Conservation (phyloP, 2,797 vertebrate species). For the Hoplostethus mediterraneus region DNA sequence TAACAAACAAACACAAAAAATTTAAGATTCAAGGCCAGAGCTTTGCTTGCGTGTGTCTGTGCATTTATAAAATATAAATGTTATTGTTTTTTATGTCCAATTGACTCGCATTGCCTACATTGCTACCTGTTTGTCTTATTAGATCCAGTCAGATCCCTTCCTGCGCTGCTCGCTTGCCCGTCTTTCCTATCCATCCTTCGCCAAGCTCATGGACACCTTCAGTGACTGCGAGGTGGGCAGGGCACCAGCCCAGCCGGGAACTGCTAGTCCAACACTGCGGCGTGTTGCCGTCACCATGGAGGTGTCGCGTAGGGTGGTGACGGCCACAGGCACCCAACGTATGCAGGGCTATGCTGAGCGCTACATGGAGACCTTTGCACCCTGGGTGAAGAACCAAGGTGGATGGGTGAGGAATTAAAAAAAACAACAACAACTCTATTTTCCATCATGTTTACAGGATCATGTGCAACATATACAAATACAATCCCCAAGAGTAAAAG, state of each 20-base stretch:
- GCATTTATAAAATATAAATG: too few species aligned
- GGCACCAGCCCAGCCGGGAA: constrained; percentile 19
- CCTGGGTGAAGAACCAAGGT: constrained; percentile 90
- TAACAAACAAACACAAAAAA: too few species aligned
- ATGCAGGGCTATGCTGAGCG: constrained; percentile 85
- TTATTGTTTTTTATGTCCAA: too few species aligned
- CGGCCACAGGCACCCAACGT: constrained; percentile 86
- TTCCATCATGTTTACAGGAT: background rate
- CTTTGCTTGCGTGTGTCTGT: too few species aligned
- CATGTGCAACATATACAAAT: too few species aligned
- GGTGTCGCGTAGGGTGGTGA: constrained; percentile 87
- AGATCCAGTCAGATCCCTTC: constrained; percentile 86
- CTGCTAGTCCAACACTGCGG: constrained; percentile 81
- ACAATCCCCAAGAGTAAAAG: too few species aligned
- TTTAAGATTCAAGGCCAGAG: too few species aligned
- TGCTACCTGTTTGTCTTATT: background rate
- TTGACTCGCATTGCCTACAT: too few species aligned
- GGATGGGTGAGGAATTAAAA: constrained; percentile 86
- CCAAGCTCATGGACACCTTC: constrained; percentile 85
- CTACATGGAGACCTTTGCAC: constrained; percentile 91
- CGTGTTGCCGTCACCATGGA: constrained; percentile 91
- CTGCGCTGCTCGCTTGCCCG: constrained; percentile 80
- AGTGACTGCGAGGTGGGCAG: constrained; percentile 16
- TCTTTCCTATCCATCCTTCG: constrained; percentile 87
- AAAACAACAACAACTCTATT: background rate